phyloP scores from a whole-genome alignment of 2,888 invertebrate genomes.

The Chrysolina americana region DNA sequence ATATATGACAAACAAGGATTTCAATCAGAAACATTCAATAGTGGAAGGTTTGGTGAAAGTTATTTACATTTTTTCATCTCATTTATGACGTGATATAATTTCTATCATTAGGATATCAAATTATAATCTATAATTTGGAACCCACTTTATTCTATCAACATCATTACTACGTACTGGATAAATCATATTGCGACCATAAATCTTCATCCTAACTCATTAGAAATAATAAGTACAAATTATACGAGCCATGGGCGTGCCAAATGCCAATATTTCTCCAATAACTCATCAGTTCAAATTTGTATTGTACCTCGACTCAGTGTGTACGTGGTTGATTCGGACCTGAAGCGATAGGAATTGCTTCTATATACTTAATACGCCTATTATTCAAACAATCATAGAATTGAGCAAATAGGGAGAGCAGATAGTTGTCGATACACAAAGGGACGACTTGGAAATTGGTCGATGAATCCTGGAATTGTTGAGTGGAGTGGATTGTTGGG shows the following conservation, averaged over 20 bases:
- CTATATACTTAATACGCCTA: conserved; percentile 40
- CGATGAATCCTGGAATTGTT: neutral
- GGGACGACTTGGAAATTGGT: conserved; percentile 24
- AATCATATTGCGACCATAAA: conserved; percentile 1
- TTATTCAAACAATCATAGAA: conserved; percentile 40
- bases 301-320: conserved; percentile 22
- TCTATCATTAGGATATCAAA: too few species aligned
- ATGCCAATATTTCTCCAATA: conserved; percentile 24
- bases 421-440: conserved; percentile 23
- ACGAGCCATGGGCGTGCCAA: conserved; percentile 12
- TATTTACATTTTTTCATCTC: too few species aligned
- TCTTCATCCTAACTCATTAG: neutral
- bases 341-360: conserved; percentile 34
- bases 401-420: conserved; percentile 29
- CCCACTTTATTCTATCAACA: too few species aligned
- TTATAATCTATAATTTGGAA: too few species aligned
- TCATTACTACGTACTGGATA: neutral
- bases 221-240: conserved; percentile 27
- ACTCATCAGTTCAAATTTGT: conserved; percentile 36
- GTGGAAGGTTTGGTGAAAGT: too few species aligned
- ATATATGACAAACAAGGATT: too few species aligned
- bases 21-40: too few species aligned
- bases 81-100: too few species aligned
- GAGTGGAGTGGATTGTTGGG: neutral
- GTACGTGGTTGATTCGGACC: conserved; percentile 29